Evolutionary conservation across 2,113 vertebrate species (phyloP).

Genomic region (Planiliza haematocheilus): DNA sequence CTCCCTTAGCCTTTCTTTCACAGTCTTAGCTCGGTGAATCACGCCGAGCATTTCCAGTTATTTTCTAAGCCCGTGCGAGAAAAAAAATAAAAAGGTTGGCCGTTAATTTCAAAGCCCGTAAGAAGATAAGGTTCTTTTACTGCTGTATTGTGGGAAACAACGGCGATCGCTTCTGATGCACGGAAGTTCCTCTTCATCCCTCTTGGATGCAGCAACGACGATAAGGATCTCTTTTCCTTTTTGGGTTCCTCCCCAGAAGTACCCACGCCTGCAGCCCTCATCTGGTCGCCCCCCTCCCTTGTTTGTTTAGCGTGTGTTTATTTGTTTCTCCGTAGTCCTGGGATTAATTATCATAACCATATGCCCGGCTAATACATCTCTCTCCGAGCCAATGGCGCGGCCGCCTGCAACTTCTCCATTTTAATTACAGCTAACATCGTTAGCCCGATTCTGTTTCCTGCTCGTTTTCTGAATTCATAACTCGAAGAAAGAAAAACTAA

Average conservation of each 20-base stretch:
- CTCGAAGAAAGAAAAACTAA: constrained; percentile 25
- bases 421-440: constrained; percentile 75
- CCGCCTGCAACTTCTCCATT: constrained; percentile 64
- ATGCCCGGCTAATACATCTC: constrained; percentile 77
- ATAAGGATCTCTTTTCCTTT: constrained; percentile 67
- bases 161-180: constrained; percentile 34
- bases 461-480: constrained; percentile 56
- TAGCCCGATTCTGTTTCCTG: constrained; percentile 64
- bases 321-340: constrained; percentile 81
- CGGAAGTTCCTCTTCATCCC: not conserved
- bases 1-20: constrained; percentile 31
- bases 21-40: constrained; percentile 60
- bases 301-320: constrained; percentile 79
- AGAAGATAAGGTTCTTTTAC: constrained; percentile 71
- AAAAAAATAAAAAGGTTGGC: constrained; percentile 21
- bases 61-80: constrained; percentile 57
- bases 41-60: constrained; percentile 46
- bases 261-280: constrained; percentile 71
- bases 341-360: constrained; percentile 84
- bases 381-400: constrained; percentile 69
- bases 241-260: constrained; percentile 62
- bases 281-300: constrained; percentile 70
- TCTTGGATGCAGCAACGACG: constrained; percentile 30
- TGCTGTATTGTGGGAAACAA: constrained; percentile 68
- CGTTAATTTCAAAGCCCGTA: constrained; percentile 68